Evolutionary conservation across 2,113 vertebrate genomes (phyloP).

Genomic region (Albula goreensis): DNA sequence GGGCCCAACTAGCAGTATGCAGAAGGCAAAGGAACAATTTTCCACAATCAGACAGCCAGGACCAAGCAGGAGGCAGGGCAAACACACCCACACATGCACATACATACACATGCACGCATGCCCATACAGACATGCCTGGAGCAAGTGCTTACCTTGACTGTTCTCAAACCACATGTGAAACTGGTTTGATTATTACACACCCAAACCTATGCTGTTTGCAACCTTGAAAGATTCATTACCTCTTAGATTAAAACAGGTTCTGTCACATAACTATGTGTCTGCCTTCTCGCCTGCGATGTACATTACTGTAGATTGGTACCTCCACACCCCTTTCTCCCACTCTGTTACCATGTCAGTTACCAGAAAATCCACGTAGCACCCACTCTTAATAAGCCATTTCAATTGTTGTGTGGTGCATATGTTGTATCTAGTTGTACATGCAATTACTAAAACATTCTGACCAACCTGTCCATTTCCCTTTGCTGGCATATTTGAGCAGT

Average conservation of each 20-base stretch:
- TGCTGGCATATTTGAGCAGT: background rate
- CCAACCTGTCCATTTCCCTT: no score
- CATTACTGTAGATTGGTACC: background rate
- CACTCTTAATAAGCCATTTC: background rate
- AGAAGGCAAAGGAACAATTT: no score
- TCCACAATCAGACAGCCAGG: no score
- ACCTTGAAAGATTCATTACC: background rate
- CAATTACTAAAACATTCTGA: no score
- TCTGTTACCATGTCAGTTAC: background rate
- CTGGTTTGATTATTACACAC: background rate
- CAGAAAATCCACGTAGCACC: background rate
- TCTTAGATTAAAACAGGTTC: background rate
- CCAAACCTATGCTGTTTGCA: background rate
- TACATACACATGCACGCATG: background rate
- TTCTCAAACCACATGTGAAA: background rate
- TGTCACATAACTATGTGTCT: background rate
- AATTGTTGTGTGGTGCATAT: no score
- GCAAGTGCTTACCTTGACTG: background rate
- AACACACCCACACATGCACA: no score
- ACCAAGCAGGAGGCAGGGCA: no score
- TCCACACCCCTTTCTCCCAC: no score
- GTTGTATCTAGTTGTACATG: no score
- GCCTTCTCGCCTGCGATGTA: background rate
- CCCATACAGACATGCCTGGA: background rate
- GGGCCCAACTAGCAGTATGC: no score